Percentiles rank a stretch among this genome's conserved stretches.
phyloP scores from a whole-genome alignment of 2,113 vertebrate species.

The Cebus imitator region DNA sequence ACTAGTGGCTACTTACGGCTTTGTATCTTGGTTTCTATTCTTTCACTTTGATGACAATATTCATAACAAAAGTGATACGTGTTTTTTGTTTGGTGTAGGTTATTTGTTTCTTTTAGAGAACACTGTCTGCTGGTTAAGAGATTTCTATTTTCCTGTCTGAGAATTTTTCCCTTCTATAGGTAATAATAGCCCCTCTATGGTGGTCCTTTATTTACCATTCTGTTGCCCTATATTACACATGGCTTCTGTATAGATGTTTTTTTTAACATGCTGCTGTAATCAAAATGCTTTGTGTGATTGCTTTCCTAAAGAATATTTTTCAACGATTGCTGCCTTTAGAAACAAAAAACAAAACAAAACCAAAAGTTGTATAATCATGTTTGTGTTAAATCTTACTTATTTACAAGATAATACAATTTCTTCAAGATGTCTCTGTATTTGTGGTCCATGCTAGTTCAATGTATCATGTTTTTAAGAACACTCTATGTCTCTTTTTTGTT shows the following conservation, averaged over 20 bases:
- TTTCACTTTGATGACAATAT: not conserved
- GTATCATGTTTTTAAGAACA: not conserved
- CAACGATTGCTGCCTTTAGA: not conserved
- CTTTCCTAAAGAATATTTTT: not conserved
- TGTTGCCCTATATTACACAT: not conserved
- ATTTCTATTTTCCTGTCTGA: not conserved
- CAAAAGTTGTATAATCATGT: not conserved
- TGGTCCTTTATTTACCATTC: not conserved
- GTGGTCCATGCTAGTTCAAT: not conserved
- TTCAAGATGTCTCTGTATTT: not conserved
- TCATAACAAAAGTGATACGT: not conserved
- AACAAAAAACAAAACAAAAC: not conserved
- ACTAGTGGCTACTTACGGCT: not conserved
- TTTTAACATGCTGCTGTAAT: not conserved
- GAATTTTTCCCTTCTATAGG: fast-evolving
- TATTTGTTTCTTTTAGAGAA: not conserved
- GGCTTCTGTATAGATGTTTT: not conserved
- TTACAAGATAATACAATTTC: not conserved
- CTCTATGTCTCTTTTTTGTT: not conserved
- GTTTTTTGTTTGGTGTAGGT: not conserved
- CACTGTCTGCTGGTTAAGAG: not conserved
- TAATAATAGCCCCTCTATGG: not conserved
- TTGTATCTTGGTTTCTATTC: not conserved
- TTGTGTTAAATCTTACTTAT: not conserved
- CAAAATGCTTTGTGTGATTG: not conserved